Percentiles rank a stretch among this genome's conserved stretches.
These are phyloP conservation scores for Pelosia muscerda DNA, from an alignment of 2,888 invertebrate species.

Conservation along the genomic window DNA sequence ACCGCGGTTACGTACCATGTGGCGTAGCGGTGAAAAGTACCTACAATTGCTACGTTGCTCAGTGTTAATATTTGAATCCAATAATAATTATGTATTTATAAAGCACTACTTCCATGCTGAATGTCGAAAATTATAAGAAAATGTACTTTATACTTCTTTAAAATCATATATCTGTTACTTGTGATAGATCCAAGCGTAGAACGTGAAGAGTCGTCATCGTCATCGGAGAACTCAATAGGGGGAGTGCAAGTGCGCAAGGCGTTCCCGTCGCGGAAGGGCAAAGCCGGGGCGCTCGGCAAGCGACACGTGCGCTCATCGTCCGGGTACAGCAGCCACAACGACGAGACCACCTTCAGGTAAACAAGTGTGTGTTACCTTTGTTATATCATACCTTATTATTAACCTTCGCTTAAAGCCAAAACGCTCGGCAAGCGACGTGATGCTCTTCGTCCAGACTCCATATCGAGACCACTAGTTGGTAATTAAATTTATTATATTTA, in stretches of 20 bases:
- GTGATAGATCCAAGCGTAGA: constrained; percentile 85
- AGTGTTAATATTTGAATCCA: too few species aligned
- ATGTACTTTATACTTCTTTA: too few species aligned
- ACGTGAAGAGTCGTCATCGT: constrained; percentile 92
- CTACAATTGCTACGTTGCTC: too few species aligned
- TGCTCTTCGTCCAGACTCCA: not conserved
- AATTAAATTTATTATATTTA: too few species aligned
- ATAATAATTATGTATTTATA: too few species aligned
- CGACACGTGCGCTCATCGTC: constrained; percentile 92
- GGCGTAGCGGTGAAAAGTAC: too few species aligned
- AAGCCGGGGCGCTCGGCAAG: constrained; percentile 89
- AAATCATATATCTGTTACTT: not conserved
- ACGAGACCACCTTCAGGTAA: constrained; percentile 94
- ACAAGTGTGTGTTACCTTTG: constrained; percentile 25
- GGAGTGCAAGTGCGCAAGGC: constrained; percentile 89
- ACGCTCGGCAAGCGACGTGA: not conserved
- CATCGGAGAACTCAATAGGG: constrained; percentile 92
- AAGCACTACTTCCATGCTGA: too few species aligned
- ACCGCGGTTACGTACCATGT: too few species aligned
- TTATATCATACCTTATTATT: constrained; percentile 3
- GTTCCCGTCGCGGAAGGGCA: constrained; percentile 89
- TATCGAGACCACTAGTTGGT: not conserved
- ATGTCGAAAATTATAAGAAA: too few species aligned
- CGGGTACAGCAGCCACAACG: constrained; percentile 94
- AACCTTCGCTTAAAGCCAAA: not conserved